phyloP scores from a whole-genome alignment of 2,797 vertebrate genomes.

The Pangasius krempfi region DNA sequence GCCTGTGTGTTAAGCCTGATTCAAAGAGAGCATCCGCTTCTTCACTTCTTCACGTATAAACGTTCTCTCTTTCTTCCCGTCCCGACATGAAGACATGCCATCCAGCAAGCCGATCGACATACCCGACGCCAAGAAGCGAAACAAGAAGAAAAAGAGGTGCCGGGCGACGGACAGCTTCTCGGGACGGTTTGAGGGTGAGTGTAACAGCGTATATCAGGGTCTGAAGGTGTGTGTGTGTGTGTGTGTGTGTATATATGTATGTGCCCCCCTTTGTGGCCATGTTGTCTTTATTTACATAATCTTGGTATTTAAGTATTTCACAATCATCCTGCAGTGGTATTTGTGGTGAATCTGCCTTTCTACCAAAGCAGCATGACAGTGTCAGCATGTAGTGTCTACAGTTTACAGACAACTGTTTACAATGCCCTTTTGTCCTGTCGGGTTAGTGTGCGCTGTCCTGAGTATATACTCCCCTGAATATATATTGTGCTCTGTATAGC shows the following conservation, averaged over 20 bases:
- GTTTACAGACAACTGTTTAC: background rate
- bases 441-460: background rate
- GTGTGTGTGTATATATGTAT: too few species aligned
- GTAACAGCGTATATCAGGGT: background rate
- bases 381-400: background rate
- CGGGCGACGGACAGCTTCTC: slow-evolving; percentile 97
- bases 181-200: slow-evolving; percentile 90
- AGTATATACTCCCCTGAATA: too few species aligned
- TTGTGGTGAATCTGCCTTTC: background rate
- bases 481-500: too few species aligned
- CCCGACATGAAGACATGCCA: slow-evolving; percentile 83
- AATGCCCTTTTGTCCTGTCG: background rate
- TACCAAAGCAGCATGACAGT: background rate
- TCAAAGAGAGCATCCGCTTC: slow-evolving; percentile 3
- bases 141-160: slow-evolving; percentile 98
- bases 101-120: slow-evolving; percentile 96
- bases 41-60: background rate
- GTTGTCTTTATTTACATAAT: background rate
- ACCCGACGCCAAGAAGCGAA: slow-evolving; percentile 93
- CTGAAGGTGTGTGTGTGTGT: background rate
- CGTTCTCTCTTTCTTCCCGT: background rate
- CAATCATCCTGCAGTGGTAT: background rate
- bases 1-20: background rate
- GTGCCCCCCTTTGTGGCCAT: background rate
- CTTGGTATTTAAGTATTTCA: background rate